These are phyloP conservation scores for Malurus splendens DNA, from an alignment of 2,797 vertebrate genomes.

Conservation along the genomic window DNA sequence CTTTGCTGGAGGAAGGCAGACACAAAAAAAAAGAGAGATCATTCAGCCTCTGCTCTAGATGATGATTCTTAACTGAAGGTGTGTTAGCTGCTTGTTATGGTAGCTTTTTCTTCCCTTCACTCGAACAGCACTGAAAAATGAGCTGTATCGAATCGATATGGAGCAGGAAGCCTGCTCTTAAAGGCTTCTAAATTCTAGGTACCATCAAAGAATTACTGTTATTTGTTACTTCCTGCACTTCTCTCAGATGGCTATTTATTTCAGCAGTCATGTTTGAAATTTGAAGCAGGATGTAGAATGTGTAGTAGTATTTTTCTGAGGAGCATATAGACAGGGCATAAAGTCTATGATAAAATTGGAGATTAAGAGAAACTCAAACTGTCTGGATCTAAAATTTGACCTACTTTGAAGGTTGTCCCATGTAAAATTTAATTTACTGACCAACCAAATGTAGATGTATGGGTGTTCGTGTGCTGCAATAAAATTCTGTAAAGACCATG, in stretches of 20 bases:
- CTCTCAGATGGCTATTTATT: neutral
- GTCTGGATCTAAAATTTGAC: constrained; percentile 55
- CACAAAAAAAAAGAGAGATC: neutral
- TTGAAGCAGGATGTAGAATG: neutral
- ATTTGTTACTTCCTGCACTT: constrained; percentile 3
- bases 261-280: neutral
- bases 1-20: neutral
- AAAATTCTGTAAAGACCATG: constrained; percentile 60
- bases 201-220: constrained; percentile 30
- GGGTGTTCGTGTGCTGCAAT: neutral
- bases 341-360: constrained; percentile 24
- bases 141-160: neutral
- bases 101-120: neutral
- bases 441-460: constrained; percentile 45
- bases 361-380: constrained; percentile 33
- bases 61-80: neutral
- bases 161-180: constrained; percentile 4
- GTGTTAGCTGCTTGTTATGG: neutral
- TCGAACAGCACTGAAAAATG: neutral
- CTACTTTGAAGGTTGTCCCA: constrained; percentile 59
- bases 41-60: neutral
- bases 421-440: constrained; percentile 55
- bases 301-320: neutral
- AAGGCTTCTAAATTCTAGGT: constrained; percentile 34
- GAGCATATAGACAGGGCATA: neutral